These are phyloP conservation scores for Ammodytes dubius DNA, from an alignment of 2,113 vertebrate species.

Conservation along the genomic window DNA sequence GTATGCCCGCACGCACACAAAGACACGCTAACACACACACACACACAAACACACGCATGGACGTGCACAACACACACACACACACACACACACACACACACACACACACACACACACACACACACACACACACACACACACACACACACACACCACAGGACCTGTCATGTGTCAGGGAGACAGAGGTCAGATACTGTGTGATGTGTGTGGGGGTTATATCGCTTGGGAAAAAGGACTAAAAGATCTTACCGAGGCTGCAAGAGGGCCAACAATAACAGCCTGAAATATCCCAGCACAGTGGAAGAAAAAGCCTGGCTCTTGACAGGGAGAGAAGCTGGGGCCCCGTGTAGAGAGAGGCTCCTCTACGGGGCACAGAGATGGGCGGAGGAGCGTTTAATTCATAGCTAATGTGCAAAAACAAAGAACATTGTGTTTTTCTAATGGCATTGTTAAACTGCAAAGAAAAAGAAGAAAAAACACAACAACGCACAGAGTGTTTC, in stretches of 20 bases:
- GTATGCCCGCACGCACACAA: no score
- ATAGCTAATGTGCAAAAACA: constrained; percentile 90
- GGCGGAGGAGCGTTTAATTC: constrained; percentile 86
- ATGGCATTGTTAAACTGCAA: constrained; percentile 86
- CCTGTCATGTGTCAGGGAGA: constrained; percentile 88
- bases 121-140: constrained; percentile 20
- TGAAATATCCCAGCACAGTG: constrained; percentile 91
- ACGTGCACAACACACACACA: constrained; percentile 29
- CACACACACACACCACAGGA: constrained; percentile 58
- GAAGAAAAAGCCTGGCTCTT: constrained; percentile 65
- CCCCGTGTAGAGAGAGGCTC: constrained; percentile 82
- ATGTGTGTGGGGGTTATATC: constrained; percentile 91
- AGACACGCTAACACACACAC: neutral
- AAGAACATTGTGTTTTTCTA: constrained; percentile 91
- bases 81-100: constrained; percentile 14
- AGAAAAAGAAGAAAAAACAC: constrained; percentile 83
- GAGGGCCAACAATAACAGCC: constrained; percentile 95
- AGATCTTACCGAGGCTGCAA: constrained; percentile 89
- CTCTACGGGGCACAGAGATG: constrained; percentile 85
- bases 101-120: constrained; percentile 32
- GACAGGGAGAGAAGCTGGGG: constrained; percentile 73
- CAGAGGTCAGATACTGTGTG: constrained; percentile 89
- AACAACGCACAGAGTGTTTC: constrained; percentile 86
- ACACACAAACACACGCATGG: constrained; percentile 24
- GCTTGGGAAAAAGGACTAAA: constrained; percentile 93